Percentiles rank a stretch among this genome's conserved stretches.
phyloP scores from a whole-genome alignment of 1,140 invertebrate genomes.

The Macrosteles quadrilineatus region DNA sequence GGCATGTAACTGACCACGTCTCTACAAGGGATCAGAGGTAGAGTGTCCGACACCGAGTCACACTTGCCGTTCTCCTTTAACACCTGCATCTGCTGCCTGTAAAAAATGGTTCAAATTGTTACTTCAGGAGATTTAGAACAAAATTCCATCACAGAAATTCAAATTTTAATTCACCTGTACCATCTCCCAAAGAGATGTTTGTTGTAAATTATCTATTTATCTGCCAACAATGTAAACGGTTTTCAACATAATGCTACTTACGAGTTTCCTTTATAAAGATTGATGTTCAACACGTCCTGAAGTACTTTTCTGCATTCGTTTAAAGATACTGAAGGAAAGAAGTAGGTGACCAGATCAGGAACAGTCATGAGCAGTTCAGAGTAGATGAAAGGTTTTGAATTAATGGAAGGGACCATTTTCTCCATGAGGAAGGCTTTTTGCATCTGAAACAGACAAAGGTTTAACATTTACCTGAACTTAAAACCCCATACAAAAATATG shows the following conservation, averaged over 20 bases:
- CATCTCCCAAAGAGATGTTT: too few species aligned
- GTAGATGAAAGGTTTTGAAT: conserved; percentile 80
- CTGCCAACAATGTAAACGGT: too few species aligned
- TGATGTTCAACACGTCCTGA: conserved; percentile 71
- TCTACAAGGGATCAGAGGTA: conserved; percentile 74
- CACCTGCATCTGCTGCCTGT: conserved; percentile 71
- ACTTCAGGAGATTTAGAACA: too few species aligned
- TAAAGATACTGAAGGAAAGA: conserved; percentile 73
- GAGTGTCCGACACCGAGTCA: conserved; percentile 60
- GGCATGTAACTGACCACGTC: conserved; percentile 82
- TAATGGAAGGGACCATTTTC: conserved; percentile 80
- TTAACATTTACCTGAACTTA: neutral
- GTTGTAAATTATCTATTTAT: too few species aligned
- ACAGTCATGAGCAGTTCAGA: conserved; percentile 79
- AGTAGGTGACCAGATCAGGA: conserved; percentile 74
- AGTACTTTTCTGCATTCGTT: conserved; percentile 74
- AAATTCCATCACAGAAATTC: too few species aligned
- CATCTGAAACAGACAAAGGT: conserved; percentile 54
- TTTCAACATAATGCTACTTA: too few species aligned
- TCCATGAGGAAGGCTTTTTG: conserved; percentile 72
- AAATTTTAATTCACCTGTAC: too few species aligned
- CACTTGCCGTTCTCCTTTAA: conserved; percentile 72
- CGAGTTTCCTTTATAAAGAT: conserved; percentile 79
- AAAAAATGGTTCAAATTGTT: too few species aligned
- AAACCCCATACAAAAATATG: too few species aligned